These are phyloP conservation scores for Neuroterus valhalla DNA, from an alignment of 1,140 invertebrate species.

Conservation along the genomic window DNA sequence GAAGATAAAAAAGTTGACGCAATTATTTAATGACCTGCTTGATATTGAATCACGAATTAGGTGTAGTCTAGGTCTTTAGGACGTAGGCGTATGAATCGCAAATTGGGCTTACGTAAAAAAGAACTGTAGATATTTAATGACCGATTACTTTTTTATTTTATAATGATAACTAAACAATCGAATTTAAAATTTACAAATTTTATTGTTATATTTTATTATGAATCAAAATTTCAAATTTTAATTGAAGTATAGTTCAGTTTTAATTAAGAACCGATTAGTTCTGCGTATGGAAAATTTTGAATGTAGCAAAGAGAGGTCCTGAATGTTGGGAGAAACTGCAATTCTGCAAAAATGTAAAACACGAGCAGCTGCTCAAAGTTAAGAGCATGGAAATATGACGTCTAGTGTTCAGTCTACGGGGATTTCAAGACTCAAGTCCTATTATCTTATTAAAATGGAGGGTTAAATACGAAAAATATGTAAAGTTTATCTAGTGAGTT, in stretches of 20 bases:
- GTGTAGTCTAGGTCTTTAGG: neutral
- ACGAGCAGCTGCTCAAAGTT: neutral
- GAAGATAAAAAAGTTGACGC: neutral
- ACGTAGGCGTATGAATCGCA: neutral
- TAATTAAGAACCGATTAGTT: neutral
- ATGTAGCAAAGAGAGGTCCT: neutral
- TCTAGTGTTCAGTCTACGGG: neutral
- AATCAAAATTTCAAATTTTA: too few relatives aligned
- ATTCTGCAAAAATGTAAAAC: neutral
- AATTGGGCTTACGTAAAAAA: conserved; percentile 17
- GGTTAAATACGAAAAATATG: too few relatives aligned
- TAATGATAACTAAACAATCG: neutral
- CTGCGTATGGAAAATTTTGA: neutral
- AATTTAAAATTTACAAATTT: neutral
- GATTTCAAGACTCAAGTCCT: neutral
- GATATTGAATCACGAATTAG: neutral
- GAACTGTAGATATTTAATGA: neutral
- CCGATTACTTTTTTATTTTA: neutral
- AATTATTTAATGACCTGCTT: conserved; percentile 20
- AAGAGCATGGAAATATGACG: neutral
- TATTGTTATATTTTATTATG: too few relatives aligned
- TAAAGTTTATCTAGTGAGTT: too few relatives aligned
- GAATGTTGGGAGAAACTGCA: conserved; percentile 22
- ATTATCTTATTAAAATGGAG: too few relatives aligned
- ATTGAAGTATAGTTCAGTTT: too few relatives aligned